Conservation (phyloP, 2,888 invertebrate species). For the Heliconius ethilla region DNA sequence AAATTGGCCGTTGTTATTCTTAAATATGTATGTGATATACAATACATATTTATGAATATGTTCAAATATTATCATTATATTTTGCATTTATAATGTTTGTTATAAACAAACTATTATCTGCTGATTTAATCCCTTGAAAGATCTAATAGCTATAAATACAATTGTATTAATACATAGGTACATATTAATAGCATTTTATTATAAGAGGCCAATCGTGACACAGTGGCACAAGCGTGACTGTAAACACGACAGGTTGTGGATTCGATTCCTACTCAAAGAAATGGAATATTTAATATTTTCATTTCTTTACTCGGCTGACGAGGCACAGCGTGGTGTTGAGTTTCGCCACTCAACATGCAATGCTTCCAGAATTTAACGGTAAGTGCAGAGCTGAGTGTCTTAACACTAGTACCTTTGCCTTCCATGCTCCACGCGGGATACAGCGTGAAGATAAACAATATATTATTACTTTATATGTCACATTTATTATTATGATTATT, state of each 20-base stretch:
- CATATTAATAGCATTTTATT: no score
- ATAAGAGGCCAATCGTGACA: no score
- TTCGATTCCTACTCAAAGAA: no score
- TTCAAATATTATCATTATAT: not conserved
- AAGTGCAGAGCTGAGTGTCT: not conserved
- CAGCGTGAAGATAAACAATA: not conserved
- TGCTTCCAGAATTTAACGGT: not conserved
- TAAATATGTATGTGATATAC: slow-evolving; percentile 6
- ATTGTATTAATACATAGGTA: no score
- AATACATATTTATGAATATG: not conserved
- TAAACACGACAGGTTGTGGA: no score
- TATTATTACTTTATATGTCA: not conserved
- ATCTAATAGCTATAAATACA: not conserved
- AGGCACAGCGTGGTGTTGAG: no score
- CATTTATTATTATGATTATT: not conserved
- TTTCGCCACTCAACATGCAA: not conserved
- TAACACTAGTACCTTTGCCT: not conserved
- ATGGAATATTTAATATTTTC: no score
- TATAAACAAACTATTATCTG: not conserved
- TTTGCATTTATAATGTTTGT: not conserved
- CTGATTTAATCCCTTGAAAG: not conserved
- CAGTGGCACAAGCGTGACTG: no score
- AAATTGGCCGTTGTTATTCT: slow-evolving; percentile 43
- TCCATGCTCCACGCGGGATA: not conserved
- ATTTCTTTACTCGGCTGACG: no score